Evolutionary conservation across 2,888 invertebrate genomes (phyloP).

Genomic region (Melangyna quadrimaculata): DNA sequence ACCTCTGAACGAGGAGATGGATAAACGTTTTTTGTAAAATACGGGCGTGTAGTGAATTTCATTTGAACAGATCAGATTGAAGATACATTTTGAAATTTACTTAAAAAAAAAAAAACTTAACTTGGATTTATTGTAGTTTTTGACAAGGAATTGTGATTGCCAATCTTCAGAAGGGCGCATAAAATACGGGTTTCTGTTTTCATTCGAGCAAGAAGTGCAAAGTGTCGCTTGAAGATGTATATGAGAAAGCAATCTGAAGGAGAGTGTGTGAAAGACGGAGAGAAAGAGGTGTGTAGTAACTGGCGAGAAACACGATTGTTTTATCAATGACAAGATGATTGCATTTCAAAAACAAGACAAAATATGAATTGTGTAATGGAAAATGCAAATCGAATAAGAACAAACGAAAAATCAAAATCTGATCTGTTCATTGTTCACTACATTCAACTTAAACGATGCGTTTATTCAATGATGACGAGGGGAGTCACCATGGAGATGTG

Average conservation of each 20-base stretch:
- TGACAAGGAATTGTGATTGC: conserved; percentile 53
- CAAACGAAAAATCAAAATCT: conserved; percentile 39
- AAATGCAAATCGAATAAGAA: conserved; percentile 44
- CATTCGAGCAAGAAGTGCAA: conserved; percentile 8
- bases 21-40: conserved; percentile 5
- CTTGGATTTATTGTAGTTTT: conserved; percentile 57
- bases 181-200: not conserved
- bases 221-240: not conserved
- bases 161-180: not conserved
- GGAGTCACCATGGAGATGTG: not conserved
- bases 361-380: conserved; percentile 20
- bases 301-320: conserved; percentile 15
- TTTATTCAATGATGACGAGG: not conserved
- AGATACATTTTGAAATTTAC: conserved; percentile 29
- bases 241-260: conserved; percentile 52
- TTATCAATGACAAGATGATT: conserved; percentile 20
- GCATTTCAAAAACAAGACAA: conserved; percentile 68
- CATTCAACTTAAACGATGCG: conserved; percentile 32
- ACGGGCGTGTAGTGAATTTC: conserved; percentile 47
- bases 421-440: conserved; percentile 69
- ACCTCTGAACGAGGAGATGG: conserved; percentile 49
- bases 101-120: not conserved
- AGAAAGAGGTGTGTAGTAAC: conserved; percentile 58
- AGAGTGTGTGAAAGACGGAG: conserved; percentile 34
- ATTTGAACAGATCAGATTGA: conserved; percentile 69